phyloP scores from a whole-genome alignment of 2,113 vertebrate species.

The Sciurus niger region DNA sequence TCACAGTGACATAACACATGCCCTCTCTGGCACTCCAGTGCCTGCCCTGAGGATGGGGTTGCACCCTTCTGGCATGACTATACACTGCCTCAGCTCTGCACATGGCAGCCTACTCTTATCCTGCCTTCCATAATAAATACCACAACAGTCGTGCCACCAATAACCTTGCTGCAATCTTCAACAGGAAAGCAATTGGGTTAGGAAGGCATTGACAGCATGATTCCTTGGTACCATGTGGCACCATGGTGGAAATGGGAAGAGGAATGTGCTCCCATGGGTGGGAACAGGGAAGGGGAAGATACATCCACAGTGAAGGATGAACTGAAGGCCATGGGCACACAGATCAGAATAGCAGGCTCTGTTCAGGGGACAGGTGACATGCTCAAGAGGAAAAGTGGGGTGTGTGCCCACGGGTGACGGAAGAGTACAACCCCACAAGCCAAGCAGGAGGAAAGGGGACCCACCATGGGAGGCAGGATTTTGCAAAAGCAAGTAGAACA shows the following conservation, averaged over 20 bases:
- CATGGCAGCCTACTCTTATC: slow-evolving; percentile 85
- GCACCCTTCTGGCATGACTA: accelerated
- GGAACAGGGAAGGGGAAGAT: neutral
- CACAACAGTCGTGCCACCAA: slow-evolving; percentile 97
- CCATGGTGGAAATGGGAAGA: accelerated
- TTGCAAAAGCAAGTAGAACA: accelerated
- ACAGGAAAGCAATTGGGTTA: neutral
- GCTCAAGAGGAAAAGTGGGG: neutral
- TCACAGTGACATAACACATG: accelerated
- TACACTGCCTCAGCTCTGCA: neutral
- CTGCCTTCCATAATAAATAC: slow-evolving; percentile 99
- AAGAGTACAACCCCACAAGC: no score
- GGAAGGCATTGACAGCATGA: accelerated
- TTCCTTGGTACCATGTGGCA: accelerated
- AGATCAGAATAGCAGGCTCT: neutral
- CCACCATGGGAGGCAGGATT: accelerated
- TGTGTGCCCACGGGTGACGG: no score
- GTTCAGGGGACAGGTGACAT: accelerated
- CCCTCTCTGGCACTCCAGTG: accelerated
- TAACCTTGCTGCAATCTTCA: slow-evolving; percentile 96
- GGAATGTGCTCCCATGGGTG: accelerated
- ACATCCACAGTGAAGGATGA: accelerated
- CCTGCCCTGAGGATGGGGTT: accelerated
- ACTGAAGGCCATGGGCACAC: neutral
- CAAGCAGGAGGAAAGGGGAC: neutral